Conservation (phyloP, 2,113 vertebrate species). For the Pyxicephalus adspersus region DNA sequence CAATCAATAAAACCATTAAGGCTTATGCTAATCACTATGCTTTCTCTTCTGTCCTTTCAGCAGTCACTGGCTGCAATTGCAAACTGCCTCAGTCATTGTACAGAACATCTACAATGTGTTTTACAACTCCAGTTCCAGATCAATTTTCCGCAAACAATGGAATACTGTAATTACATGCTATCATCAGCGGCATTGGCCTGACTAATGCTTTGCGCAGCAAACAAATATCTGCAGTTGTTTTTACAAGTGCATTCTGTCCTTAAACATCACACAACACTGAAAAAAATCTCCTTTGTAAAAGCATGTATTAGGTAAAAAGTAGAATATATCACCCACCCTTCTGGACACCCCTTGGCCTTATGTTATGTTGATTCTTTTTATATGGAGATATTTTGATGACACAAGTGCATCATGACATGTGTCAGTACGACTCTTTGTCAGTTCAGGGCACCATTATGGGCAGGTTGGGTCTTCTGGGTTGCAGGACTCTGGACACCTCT, state of each 20-base stretch:
- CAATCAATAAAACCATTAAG: conserved; percentile 44
- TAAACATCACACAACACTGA: background rate
- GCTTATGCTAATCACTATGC: conserved; percentile 24
- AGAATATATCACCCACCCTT: no score
- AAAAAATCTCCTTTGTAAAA: no score
- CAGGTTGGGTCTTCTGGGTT: no score
- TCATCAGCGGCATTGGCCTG: conserved; percentile 4
- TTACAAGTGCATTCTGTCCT: background rate
- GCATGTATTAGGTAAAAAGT: no score
- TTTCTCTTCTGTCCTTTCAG: conserved; percentile 24
- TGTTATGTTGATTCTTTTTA: no score
- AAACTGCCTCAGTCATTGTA: conserved; percentile 30
- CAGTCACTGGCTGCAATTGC: conserved; percentile 31
- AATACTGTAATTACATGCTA: conserved; percentile 14
- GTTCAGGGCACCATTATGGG: no score
- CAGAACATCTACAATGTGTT: conserved; percentile 18
- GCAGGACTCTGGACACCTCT: no score
- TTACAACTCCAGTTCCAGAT: conserved; percentile 16
- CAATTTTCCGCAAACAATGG: conserved; percentile 23
- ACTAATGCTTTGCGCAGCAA: background rate
- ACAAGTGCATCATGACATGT: no score
- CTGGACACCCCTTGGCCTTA: no score
- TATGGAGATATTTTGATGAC: no score
- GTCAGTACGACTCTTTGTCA: no score
- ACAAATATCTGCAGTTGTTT: background rate